Conservation (phyloP, 2,113 vertebrate species). For the Garra rufa region DNA sequence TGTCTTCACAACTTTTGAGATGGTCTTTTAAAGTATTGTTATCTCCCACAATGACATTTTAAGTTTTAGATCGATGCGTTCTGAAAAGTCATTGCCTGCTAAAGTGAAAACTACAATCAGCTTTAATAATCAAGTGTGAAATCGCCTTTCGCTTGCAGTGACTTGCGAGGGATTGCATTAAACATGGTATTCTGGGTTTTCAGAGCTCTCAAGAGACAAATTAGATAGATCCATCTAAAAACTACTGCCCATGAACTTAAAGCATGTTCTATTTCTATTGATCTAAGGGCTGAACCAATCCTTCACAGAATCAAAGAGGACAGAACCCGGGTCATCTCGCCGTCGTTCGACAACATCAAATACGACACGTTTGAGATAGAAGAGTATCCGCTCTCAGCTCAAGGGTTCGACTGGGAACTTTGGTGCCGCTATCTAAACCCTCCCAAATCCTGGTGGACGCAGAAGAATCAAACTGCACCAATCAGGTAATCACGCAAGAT, state of each 20-base stretch:
- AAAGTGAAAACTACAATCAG: not conserved
- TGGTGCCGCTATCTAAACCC: conserved; percentile 98
- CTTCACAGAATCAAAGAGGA: conserved; percentile 94
- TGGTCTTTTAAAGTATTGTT: not conserved
- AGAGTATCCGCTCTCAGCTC: conserved; percentile 93
- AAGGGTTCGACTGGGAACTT: conserved; percentile 98
- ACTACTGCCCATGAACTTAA: not conserved
- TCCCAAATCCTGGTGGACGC: conserved; percentile 94
- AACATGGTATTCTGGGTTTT: not conserved
- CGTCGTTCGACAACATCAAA: conserved; percentile 98
- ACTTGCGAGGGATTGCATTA: not conserved
- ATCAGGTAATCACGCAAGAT: conserved; percentile 82
- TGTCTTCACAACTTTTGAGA: conserved; percentile 22
- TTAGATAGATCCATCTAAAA: not conserved
- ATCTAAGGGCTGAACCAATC: conserved; percentile 91
- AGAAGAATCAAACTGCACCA: conserved; percentile 90
- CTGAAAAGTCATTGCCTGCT: not conserved
- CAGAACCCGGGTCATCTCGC: conserved; percentile 91
- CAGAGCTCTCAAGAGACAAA: not conserved
- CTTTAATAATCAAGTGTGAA: conserved; percentile 7
- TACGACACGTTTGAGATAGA: conserved; percentile 98
- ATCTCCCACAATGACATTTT: conserved; percentile 18
- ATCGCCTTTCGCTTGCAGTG: not conserved
- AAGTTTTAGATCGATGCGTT: conserved; percentile 24
- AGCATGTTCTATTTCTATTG: conserved; percentile 25